Conservation (phyloP, 2,797 vertebrate genomes). For the Eulemur rubriventer region DNA sequence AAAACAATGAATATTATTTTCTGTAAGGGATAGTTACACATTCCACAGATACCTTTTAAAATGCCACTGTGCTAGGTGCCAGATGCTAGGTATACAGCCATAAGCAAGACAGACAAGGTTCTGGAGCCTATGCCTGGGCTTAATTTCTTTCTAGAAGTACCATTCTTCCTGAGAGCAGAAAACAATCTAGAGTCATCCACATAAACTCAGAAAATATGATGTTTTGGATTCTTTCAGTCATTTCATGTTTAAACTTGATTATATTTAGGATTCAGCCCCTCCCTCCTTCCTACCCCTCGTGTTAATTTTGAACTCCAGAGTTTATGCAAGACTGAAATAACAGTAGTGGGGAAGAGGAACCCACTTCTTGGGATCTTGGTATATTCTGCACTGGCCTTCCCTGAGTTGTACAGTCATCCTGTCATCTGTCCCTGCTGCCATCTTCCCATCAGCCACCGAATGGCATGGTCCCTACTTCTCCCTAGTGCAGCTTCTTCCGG, state of each 20-base stretch:
- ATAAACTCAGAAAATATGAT: not conserved
- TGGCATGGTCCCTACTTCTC: not conserved
- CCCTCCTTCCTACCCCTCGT: not conserved
- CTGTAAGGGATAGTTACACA: not conserved
- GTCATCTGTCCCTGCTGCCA: not conserved
- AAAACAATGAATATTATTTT: conserved; percentile 19
- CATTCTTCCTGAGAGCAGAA: conserved; percentile 42
- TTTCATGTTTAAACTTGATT: conserved; percentile 27
- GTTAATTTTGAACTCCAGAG: conserved; percentile 44
- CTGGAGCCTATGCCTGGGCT: not conserved
- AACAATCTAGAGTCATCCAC: not conserved
- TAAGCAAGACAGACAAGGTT: conserved; percentile 3
- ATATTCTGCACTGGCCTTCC: not conserved
- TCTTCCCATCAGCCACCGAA: not conserved
- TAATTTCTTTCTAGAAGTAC: conserved; percentile 1
- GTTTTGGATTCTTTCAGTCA: not conserved
- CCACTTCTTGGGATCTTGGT: not conserved
- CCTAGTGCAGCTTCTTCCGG: not conserved
- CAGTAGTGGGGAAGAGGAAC: not conserved
- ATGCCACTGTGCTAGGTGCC: not conserved
- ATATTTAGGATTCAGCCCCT: not conserved
- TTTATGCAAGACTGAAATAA: conserved; percentile 40
- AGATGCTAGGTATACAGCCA: not conserved
- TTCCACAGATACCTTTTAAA: conserved; percentile 13
- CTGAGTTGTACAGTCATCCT: not conserved